Percentiles rank a stretch among this genome's conserved stretches.
Conservation (phyloP, 2,113 vertebrate genomes). For the Archilochus colubris region DNA sequence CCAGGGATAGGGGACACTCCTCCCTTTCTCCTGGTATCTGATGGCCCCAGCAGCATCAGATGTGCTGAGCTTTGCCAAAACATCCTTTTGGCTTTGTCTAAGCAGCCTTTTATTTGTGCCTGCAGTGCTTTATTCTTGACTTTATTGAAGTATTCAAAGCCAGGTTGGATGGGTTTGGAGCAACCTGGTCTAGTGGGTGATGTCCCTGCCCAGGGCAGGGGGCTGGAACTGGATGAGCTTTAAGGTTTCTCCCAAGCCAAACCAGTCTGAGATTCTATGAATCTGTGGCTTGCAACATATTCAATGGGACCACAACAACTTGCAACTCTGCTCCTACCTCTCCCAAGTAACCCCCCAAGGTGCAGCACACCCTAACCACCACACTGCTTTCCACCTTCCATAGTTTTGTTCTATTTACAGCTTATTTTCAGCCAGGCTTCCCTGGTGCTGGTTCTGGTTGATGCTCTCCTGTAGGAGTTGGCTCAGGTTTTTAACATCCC, state of each 20-base stretch:
- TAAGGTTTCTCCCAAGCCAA: too few relatives aligned
- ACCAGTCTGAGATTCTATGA: too few relatives aligned
- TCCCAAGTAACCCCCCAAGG: not conserved
- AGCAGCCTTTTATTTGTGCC: not conserved
- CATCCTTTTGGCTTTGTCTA: fast-evolving
- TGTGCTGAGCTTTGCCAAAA: not conserved
- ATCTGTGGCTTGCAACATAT: not conserved
- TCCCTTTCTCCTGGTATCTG: not conserved
- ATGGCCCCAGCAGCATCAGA: not conserved
- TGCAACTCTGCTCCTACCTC: not conserved
- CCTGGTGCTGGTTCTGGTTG: not conserved
- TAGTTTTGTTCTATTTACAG: not conserved
- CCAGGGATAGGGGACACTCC: not conserved
- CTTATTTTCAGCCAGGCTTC: not conserved
- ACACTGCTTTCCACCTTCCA: not conserved
- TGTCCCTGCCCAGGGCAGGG: too few relatives aligned
- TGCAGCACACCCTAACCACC: not conserved
- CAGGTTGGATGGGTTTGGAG: too few relatives aligned
- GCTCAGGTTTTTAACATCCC: not conserved
- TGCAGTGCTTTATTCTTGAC: not conserved
- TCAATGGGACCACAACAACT: fast-evolving
- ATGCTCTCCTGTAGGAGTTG: not conserved
- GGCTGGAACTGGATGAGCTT: too few relatives aligned
- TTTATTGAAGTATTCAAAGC: too few relatives aligned
- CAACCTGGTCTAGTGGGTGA: too few relatives aligned